Percentiles rank a stretch among this genome's conserved stretches.
These are phyloP conservation scores for Ptychodera flava DNA, from an alignment of 35 echinoderm and acorn worm genomes.

Conservation along the genomic window DNA sequence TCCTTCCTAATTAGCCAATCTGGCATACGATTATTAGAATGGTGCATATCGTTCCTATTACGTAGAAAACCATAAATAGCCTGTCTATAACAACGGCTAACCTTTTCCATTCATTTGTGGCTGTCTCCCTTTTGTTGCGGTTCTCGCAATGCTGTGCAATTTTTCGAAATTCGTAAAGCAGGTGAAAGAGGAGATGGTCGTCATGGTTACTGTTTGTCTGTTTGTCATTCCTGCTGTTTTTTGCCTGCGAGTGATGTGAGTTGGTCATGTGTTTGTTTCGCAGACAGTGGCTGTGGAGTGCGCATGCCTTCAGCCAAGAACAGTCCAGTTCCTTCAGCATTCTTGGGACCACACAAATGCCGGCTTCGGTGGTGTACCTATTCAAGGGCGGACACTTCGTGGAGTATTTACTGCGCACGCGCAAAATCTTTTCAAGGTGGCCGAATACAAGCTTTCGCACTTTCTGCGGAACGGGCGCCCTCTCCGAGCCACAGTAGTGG, in stretches of 20 bases:
- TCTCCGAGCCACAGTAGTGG: neutral
- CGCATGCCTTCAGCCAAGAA: neutral
- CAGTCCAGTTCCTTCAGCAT: neutral
- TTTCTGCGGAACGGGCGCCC: neutral
- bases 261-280: neutral
- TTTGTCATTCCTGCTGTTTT: neutral
- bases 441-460: neutral
- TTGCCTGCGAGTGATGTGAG: neutral
- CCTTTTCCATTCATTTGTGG: conserved; percentile 79
- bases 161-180: neutral
- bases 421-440: neutral
- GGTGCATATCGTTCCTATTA: too few species aligned
- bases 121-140: conserved; percentile 41
- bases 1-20: too few species aligned
- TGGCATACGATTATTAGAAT: too few species aligned
- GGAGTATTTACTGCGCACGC: neutral
- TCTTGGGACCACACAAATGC: neutral
- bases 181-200: neutral
- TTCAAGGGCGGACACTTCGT: neutral
- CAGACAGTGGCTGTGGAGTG: neutral
- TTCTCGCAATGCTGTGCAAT: conserved; percentile 17
- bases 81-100: conserved; percentile 82
- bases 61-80: conserved; percentile 85
- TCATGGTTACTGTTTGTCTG: neutral
- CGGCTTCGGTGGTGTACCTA: neutral